A percentile compares a stretch with the other conserved stretches of the same genome.
Evolutionary conservation across 23 tunicate genomes (phyloP).

Genomic region (Clavelina lepadiformis): DNA sequence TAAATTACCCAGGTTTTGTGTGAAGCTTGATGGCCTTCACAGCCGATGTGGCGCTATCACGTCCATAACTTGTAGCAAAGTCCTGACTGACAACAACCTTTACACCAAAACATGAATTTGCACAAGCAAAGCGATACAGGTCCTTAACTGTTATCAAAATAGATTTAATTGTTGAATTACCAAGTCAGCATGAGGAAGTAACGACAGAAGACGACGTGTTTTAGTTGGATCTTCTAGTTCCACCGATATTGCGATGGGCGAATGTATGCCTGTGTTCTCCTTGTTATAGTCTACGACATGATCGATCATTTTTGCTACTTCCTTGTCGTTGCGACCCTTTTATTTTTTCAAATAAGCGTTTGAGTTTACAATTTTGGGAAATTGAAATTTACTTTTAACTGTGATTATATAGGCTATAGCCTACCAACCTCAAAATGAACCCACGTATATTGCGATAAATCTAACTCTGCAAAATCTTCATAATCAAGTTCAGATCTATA

Average conservation of each 20-base stretch:
- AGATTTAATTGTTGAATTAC: too few species aligned
- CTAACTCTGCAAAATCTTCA: constrained; percentile 31
- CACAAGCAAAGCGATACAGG: too few species aligned
- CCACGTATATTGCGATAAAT: constrained; percentile 44
- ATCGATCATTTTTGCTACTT: constrained; percentile 16
- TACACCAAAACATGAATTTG: too few species aligned
- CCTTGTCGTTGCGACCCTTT: constrained; percentile 39
- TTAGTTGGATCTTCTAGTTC: constrained; percentile 48
- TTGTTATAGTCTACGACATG: constrained; percentile 12
- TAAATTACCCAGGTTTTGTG: too few species aligned
- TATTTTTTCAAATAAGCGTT: too few species aligned
- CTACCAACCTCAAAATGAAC: constrained; percentile 83
- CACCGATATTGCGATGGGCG: constrained; percentile 33
- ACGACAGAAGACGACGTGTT: not conserved
- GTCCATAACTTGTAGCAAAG: constrained; percentile 29
- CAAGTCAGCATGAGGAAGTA: constrained; percentile 20
- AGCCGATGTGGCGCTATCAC: constrained; percentile 13
- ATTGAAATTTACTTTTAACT: too few species aligned
- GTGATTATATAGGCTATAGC: too few species aligned
- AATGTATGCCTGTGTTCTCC: not conserved
- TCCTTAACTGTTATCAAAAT: too few species aligned
- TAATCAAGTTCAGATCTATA: constrained; percentile 34
- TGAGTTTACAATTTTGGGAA: too few species aligned
- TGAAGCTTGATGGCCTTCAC: constrained; percentile 9
- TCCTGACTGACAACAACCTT: constrained; percentile 60